These are phyloP conservation scores for Nothobranchius kuhntae DNA, from an alignment of 2,113 vertebrate species.

Conservation along the genomic window DNA sequence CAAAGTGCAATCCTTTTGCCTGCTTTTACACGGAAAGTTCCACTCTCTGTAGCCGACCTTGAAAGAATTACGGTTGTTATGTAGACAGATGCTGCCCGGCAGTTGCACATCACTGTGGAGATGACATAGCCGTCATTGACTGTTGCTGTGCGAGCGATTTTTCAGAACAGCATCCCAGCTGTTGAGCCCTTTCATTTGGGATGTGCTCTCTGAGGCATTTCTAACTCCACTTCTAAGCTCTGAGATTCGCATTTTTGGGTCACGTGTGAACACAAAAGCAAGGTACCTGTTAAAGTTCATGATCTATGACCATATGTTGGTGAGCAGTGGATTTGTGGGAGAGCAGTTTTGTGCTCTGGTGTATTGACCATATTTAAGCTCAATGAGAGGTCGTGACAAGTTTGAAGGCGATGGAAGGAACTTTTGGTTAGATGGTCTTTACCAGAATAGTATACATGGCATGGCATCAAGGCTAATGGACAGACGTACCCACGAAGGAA, in stretches of 20 bases:
- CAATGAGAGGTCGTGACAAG: no score
- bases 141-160: slow-evolving; percentile 37
- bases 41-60: background rate
- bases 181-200: slow-evolving; percentile 23
- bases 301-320: background rate
- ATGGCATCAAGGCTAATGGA: no score
- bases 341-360: no score
- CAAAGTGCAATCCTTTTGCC: background rate
- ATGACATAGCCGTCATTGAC: slow-evolving; percentile 20
- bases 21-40: slow-evolving; percentile 1
- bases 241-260: rapidly evolving
- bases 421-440: no score
- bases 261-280: background rate
- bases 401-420: no score
- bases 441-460: no score
- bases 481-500: no score
- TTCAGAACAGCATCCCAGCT: slow-evolving; percentile 51
- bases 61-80: slow-evolving; percentile 35
- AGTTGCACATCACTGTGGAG: slow-evolving; percentile 20
- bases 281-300: background rate
- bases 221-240: background rate
- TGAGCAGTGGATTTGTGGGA: no score
- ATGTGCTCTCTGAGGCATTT: background rate
- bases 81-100: slow-evolving; percentile 33
- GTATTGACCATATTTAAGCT: no score